Conservation (phyloP, 2,113 vertebrate genomes). For the Ptilorrhoa leucosticta region DNA sequence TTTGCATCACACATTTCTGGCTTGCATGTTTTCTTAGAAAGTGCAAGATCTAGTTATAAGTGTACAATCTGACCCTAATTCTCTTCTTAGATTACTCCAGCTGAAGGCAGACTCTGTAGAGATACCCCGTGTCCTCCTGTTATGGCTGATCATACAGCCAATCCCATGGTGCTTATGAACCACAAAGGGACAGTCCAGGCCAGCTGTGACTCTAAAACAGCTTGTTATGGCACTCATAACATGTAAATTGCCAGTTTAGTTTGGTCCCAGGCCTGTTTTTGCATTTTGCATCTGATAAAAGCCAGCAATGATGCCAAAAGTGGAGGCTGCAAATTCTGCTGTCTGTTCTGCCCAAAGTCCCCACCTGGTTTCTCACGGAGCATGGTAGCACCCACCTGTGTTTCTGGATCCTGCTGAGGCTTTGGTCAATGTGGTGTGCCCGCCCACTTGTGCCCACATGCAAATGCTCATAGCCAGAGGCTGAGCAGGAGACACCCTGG, state of each 20-base stretch:
- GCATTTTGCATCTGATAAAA: background rate
- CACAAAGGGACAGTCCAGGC: background rate
- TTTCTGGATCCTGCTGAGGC: background rate
- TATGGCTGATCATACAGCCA: rapidly evolving
- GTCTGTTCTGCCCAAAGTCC: background rate
- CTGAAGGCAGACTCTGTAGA: background rate
- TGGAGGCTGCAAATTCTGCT: background rate
- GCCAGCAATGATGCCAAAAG: background rate
- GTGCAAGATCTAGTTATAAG: background rate
- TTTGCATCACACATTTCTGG: rapidly evolving
- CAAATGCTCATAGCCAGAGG: background rate
- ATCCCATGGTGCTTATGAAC: background rate
- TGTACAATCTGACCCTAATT: background rate
- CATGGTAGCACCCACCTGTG: rapidly evolving
- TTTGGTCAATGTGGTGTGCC: background rate
- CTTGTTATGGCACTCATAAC: background rate
- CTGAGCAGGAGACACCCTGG: background rate
- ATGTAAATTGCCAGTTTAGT: background rate
- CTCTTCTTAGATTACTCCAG: background rate
- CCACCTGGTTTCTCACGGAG: background rate
- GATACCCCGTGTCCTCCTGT: background rate
- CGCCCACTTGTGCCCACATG: background rate
- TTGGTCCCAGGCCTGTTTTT: background rate
- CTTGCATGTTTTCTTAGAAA: background rate
- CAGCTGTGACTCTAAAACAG: background rate